Conservation (phyloP, 2,113 vertebrate genomes). For the Pandion haliaetus region DNA sequence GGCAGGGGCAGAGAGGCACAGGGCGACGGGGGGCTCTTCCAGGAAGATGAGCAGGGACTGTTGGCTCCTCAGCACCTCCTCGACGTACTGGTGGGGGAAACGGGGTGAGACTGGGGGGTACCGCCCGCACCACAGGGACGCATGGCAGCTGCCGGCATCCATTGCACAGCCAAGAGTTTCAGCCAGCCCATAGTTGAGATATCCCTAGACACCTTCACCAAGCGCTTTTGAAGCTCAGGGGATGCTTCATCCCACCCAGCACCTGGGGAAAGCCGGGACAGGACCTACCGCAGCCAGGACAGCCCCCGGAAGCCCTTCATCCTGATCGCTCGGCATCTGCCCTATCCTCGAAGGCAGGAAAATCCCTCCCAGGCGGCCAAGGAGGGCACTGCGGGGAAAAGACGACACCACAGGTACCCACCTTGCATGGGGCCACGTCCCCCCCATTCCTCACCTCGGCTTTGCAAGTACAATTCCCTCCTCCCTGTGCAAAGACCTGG, state of each 20-base stretch:
- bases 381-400: constrained; percentile 42
- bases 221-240: rapidly evolving
- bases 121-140: rapidly evolving
- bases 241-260: too few species aligned
- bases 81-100: constrained; percentile 67
- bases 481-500: too few species aligned
- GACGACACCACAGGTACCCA: rapidly evolving
- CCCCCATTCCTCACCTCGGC: neutral
- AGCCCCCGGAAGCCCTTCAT: neutral
- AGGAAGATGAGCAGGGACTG: constrained; percentile 82
- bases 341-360: constrained; percentile 61
- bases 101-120: rapidly evolving
- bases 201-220: rapidly evolving
- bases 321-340: neutral
- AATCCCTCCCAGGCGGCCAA: constrained; percentile 68
- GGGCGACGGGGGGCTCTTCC: constrained; percentile 44
- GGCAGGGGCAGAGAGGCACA: constrained; percentile 64
- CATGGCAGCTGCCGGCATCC: neutral
- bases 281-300: constrained; percentile 65
- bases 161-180: rapidly evolving
- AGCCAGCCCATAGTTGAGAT: rapidly evolving
- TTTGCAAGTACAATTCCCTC: neutral
- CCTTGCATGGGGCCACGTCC: rapidly evolving
- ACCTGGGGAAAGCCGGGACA: too few species aligned
- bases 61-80: constrained; percentile 80